Evolutionary conservation across 2,888 invertebrate genomes (phyloP).

Genomic region (Hymenopus coronatus): DNA sequence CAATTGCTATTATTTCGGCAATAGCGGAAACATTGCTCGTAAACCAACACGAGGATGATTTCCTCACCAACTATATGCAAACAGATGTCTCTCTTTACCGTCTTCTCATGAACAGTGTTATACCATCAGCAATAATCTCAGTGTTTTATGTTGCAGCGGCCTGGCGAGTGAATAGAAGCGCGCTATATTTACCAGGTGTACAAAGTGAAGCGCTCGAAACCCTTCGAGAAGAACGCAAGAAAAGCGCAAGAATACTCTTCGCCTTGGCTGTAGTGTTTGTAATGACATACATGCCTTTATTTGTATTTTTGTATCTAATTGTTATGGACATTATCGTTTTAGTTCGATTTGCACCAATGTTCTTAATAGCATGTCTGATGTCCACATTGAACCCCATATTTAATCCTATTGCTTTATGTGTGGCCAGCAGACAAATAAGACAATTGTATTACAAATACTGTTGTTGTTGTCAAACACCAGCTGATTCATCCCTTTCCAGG

Average conservation of each 20-base stretch:
- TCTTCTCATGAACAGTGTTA: not conserved
- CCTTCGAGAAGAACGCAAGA: not conserved
- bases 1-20: not conserved
- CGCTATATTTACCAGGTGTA: not conserved
- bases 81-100: not conserved
- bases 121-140: not conserved
- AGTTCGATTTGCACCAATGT: too few species aligned
- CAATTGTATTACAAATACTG: not conserved
- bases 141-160: not conserved
- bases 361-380: not conserved
- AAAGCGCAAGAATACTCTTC: not conserved
- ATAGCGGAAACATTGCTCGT: not conserved
- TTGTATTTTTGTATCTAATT: not conserved
- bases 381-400: not conserved
- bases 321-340: not conserved
- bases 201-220: not conserved
- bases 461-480: not conserved
- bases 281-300: not conserved
- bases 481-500: not conserved
- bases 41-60: not conserved
- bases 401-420: not conserved
- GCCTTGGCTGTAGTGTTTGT: not conserved
- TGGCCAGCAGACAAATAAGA: not conserved
- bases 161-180: not conserved
- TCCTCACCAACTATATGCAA: not conserved